Conservation (phyloP, 2,113 vertebrate species). For the Rallus limicola region DNA sequence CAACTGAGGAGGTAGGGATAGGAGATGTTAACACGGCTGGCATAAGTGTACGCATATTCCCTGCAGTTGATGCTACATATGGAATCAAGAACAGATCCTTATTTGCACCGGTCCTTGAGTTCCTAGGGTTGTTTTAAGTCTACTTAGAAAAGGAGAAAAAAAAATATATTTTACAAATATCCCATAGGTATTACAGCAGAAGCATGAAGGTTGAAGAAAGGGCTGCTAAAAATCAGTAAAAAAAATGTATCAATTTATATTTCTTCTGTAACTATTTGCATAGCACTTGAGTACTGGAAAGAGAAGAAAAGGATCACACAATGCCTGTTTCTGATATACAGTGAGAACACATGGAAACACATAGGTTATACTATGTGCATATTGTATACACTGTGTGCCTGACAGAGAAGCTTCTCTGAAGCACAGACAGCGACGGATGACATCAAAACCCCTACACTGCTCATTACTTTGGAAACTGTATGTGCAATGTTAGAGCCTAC, state of each 20-base stretch:
- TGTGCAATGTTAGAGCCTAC: neutral
- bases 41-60: neutral
- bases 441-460: neutral
- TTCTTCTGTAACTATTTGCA: neutral
- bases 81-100: neutral
- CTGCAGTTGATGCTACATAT: neutral
- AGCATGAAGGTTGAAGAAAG: neutral
- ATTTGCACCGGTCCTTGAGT: neutral
- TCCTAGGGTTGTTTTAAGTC: neutral
- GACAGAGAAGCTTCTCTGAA: neutral
- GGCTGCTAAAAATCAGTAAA: neutral
- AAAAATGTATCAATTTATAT: neutral
- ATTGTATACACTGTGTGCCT: neutral
- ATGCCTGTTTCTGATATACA: neutral
- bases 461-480: neutral
- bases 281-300: neutral
- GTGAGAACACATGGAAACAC: neutral
- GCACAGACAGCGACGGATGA: neutral
- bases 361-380: neutral
- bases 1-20: conserved; percentile 9
- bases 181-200: neutral
- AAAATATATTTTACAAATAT: neutral
- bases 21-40: conserved; percentile 36
- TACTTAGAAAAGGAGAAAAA: neutral
- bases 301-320: neutral